Percentiles rank a stretch among this genome's conserved stretches.
Conservation (phyloP, 35 echinoderm and acorn worm genomes). For the Patiria miniata region DNA sequence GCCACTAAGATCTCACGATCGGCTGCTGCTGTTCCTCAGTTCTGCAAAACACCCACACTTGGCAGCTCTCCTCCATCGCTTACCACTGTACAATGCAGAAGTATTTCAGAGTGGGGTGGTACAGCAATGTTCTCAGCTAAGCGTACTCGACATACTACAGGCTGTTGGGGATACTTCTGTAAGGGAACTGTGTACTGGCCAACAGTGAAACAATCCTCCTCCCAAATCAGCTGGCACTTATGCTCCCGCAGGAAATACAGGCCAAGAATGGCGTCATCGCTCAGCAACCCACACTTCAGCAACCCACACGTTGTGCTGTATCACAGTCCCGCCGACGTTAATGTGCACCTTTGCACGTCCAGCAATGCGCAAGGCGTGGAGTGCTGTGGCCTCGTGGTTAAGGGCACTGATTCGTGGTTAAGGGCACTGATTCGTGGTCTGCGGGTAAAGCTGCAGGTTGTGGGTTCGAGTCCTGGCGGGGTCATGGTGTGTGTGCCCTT, state of each 20-base stretch:
- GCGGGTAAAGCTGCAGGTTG: neutral
- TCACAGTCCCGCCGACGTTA: neutral
- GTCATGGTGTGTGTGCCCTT: too few species aligned
- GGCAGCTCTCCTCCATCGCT: neutral
- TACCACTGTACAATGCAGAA: neutral
- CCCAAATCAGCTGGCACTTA: too few species aligned
- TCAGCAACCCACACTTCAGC: neutral
- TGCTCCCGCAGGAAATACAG: too few species aligned
- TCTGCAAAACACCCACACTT: neutral
- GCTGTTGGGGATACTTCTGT: neutral
- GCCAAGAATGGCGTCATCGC: neutral
- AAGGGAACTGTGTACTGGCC: neutral
- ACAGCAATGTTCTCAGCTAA: neutral
- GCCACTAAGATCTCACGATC: neutral
- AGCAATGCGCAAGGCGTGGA: neutral
- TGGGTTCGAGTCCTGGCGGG: neutral
- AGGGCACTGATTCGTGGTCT: neutral
- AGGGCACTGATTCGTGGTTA: neutral
- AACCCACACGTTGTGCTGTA: neutral
- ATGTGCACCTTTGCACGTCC: neutral
- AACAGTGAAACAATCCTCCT: too few species aligned
- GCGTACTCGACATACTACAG: neutral
- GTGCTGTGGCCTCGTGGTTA: too few species aligned
- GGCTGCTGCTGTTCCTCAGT: neutral
- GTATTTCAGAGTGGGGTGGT: neutral